These are phyloP conservation scores for Dorcus parallelipipedus DNA, from an alignment of 2,888 invertebrate genomes.

Conservation along the genomic window DNA sequence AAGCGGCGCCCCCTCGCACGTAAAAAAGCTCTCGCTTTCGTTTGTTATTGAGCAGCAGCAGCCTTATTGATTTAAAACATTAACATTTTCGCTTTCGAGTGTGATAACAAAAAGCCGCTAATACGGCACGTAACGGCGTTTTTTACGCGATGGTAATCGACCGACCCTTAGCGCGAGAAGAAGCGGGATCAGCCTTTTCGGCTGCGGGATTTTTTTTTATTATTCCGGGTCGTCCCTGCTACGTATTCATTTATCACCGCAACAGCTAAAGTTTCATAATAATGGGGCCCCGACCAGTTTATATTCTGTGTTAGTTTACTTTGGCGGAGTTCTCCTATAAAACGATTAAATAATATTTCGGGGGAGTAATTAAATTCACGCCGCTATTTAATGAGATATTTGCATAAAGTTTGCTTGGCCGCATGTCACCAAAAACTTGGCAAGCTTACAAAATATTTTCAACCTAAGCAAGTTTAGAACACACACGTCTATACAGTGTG, in stretches of 20 bases:
- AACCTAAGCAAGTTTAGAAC: no score
- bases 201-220: conserved; percentile 36
- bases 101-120: conserved; percentile 19
- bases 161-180: conserved; percentile 22
- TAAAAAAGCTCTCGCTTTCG: no score
- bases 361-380: neutral
- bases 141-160: conserved; percentile 28
- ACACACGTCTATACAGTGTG: no score
- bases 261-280: conserved; percentile 33
- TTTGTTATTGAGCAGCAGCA: no score
- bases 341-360: conserved; percentile 9
- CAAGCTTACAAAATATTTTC: no score
- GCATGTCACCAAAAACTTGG: no score
- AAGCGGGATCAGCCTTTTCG: conserved; percentile 31
- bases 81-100: no score
- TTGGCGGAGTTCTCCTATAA: conserved; percentile 6
- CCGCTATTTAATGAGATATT: no score
- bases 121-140: conserved; percentile 16
- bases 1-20: no score
- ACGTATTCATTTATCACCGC: conserved; percentile 43
- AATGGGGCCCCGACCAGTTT: conserved; percentile 22
- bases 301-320: conserved; percentile 17
- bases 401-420: no score
- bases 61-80: no score
- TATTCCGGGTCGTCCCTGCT: conserved; percentile 31